These are phyloP conservation scores for Bos indicus DNA, from an alignment of 2,113 vertebrate genomes.

Conservation along the genomic window DNA sequence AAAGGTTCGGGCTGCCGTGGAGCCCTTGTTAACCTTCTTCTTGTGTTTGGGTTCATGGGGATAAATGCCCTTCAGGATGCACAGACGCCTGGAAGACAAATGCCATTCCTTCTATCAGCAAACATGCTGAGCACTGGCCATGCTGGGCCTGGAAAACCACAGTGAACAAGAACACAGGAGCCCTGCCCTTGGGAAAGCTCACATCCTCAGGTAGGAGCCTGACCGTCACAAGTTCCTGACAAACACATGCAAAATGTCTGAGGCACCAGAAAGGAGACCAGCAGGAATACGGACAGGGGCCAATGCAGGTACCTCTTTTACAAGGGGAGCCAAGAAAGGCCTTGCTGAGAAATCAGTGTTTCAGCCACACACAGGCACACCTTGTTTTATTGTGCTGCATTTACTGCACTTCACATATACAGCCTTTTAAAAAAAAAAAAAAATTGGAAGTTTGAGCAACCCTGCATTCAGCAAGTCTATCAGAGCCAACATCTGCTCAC, in stretches of 20 bases:
- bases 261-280: background rate
- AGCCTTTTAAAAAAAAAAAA: background rate
- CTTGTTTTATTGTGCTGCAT: no score
- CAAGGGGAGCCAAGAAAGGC: background rate
- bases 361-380: background rate
- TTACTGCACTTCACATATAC: background rate
- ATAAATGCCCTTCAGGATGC: constrained; percentile 98
- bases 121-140: rapidly evolving
- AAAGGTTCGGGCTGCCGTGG: constrained; percentile 92
- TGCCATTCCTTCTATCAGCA: background rate
- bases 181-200: background rate
- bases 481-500: background rate
- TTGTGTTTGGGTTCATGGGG: constrained; percentile 98
- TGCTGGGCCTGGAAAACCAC: background rate
- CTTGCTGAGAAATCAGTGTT: background rate
- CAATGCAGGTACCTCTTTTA: background rate
- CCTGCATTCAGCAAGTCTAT: background rate
- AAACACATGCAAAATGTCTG: background rate
- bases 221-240: background rate
- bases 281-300: background rate
- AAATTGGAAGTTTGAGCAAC: background rate
- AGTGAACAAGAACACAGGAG: background rate
- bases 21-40: constrained; percentile 98
- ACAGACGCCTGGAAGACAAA: constrained; percentile 86
- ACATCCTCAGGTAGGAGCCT: background rate